Base-by-base conservation (phyloP, 2,888 invertebrate genomes). In the Hartigia nigra region DNA sequence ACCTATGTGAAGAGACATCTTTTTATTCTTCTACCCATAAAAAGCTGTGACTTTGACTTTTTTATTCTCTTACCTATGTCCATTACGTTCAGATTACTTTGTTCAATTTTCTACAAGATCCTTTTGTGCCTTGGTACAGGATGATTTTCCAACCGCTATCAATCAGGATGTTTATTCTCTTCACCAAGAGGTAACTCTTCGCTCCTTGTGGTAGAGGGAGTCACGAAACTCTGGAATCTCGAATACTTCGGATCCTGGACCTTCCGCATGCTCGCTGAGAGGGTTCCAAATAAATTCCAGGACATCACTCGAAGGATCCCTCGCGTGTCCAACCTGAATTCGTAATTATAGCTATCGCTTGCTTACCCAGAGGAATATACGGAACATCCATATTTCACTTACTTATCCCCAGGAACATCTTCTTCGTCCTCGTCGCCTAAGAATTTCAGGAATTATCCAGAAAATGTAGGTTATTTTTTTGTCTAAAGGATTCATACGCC, bases 231-330 rank as follows among this genome's bases (percentile, higher is more conserved):
- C 55, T 23, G 23, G 55, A 55, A 55, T 23, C 55, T 23, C 55
- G 55, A 55, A 55, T 55, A 55, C 55, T 55, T 23, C 2, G 55
- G 55, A 55, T 55, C 55, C 55, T 55, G 55, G 23, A 55, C 23
- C 55, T 55, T 23, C 9, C 23, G 23, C 55, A 23, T 9, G 55
- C 9, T 23, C n/a, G 12, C 72, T 31, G 72, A 4, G 72, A 31
- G 72, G 72, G 72, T 12, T 34, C 5, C 5, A 12, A 34, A 72
- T 72, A 72, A 72, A 72, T 72, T 72, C 72, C 72, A 72, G 72
- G 14, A 72, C 72, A 12, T 31, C 3, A 3, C 72, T 72, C 72
- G 31, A 34, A 72, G 32, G 14, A 34, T 34, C 72, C 72, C 72
- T 72, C 72, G 72, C 32, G 32, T 34, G 72, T 72, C 72, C 32